Evolutionary conservation across 2,113 vertebrate species (phyloP), one percentile per base, ranked within the genome.

Genomic region (Bothrops jararaca): DNA sequence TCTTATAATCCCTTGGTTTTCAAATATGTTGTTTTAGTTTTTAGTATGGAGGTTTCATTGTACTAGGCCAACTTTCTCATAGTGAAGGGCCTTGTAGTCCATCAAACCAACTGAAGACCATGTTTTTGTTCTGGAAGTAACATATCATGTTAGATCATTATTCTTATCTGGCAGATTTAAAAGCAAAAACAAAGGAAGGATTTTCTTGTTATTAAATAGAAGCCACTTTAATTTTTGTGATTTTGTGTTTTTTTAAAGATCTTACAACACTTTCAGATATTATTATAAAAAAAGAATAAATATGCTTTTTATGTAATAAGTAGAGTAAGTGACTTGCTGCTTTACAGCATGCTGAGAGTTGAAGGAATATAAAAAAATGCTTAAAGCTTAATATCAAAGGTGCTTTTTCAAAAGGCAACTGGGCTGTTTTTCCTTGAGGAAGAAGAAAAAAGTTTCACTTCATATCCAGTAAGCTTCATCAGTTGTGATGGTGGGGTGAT

Each of bases 201-300:
- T 88, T 89, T 39, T 89, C 96, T 98, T 97, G 95, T 98, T 97
- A 97, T 98, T 97, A 97, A 97, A 97, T 96, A 96, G 23, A 94
- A 95, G 95, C 95, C 96, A 94, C 95, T 96, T 97, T 96, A 93
- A 96, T 85, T 96, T 97, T 98, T 98, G 97, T 98, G 98, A 97
- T 96, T 91, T 95, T 96, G 95, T 57, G 95, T 96, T 97, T 97
- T 97, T 97, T 97, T 95, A 97, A 60, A 97, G 95, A 98, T 96
- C 97, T 97, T 96, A 98, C 96, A 97, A 89, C 91, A 96, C 97
- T 97, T 98, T 56, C 98, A 96, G 94, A 95, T 96, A 96, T 97
- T 97, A 96, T 98, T 97, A 96, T 98, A 97, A 97, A 95, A 96
- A 97, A 97, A 97, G 97, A 99, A 99, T 99, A 99, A 99, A 98